Evolutionary conservation across 2,888 invertebrate genomes (phyloP).

Genomic region (Nomada ferruginata): DNA sequence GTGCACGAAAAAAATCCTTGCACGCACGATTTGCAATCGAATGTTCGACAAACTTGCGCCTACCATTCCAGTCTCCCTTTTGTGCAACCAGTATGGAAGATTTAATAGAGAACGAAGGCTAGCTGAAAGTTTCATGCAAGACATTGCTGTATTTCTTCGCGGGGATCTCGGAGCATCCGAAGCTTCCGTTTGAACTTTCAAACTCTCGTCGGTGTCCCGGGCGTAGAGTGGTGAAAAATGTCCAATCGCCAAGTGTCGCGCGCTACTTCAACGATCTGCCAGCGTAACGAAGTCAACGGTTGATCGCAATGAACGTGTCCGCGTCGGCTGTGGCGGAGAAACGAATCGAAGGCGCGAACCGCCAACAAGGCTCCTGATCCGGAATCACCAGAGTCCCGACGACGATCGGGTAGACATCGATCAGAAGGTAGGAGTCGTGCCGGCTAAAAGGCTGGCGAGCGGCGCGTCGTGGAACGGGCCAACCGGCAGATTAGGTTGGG

Average conservation of each 20-base stretch:
- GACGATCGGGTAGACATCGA: slow-evolving; percentile 59
- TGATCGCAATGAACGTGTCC: slow-evolving; percentile 19
- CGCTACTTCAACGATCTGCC: slow-evolving; percentile 18
- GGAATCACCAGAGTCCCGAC: slow-evolving; percentile 56
- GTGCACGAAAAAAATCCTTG: background rate
- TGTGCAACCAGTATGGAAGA: too few species aligned
- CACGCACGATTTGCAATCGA: too few species aligned
- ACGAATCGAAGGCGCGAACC: background rate
- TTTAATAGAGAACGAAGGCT: background rate
- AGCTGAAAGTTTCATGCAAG: background rate
- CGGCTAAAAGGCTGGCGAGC: slow-evolving; percentile 54
- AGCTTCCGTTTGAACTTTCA: background rate
- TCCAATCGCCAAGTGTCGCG: slow-evolving; percentile 15
- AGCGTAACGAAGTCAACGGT: slow-evolving; percentile 28
- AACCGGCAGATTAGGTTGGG: slow-evolving; percentile 73
- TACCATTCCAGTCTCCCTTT: too few species aligned
- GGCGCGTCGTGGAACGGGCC: slow-evolving; percentile 26
- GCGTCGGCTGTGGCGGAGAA: background rate
- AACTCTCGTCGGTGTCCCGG: background rate
- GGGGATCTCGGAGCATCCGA: background rate
- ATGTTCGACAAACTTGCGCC: too few species aligned
- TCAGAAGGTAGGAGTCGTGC: slow-evolving; percentile 63
- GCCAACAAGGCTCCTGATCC: slow-evolving; percentile 41
- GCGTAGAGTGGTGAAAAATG: slow-evolving; percentile 12
- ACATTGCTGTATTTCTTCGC: background rate